Evolutionary conservation across 2,888 invertebrate species (phyloP).

Genomic region (Anorthoa munda): DNA sequence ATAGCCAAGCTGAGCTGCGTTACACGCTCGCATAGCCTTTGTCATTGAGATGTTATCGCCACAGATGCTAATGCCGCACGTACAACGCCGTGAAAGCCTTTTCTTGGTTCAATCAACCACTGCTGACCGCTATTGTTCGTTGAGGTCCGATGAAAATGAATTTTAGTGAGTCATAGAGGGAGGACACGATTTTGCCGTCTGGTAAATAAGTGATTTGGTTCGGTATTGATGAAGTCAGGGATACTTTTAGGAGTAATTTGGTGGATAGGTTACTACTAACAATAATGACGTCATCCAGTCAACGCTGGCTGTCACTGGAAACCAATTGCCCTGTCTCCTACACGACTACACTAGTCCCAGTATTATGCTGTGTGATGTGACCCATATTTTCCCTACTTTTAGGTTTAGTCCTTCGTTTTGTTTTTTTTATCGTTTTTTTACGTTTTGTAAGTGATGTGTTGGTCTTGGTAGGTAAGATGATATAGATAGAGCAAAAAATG

Average conservation of each 20-base stretch:
- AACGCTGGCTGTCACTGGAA: too few species aligned
- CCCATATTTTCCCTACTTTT: too few species aligned
- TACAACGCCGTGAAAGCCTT: slow-evolving; percentile 78
- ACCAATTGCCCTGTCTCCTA: too few species aligned
- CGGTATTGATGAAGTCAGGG: background rate
- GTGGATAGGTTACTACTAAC: too few species aligned
- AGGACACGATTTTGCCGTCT: slow-evolving; percentile 4
- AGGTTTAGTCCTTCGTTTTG: too few species aligned
- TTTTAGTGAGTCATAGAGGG: slow-evolving; percentile 55
- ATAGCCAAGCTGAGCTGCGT: slow-evolving; percentile 77
- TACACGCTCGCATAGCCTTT: slow-evolving; percentile 80
- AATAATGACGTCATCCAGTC: too few species aligned
- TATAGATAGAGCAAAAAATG: too few species aligned
- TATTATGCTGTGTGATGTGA: too few species aligned
- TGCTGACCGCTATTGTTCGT: slow-evolving; percentile 66
- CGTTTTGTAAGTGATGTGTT: too few species aligned
- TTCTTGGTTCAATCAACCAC: slow-evolving; percentile 72
- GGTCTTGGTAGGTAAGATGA: too few species aligned
- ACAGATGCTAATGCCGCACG: slow-evolving; percentile 75
- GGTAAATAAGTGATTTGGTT: background rate
- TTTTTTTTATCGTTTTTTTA: too few species aligned
- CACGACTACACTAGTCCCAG: too few species aligned
- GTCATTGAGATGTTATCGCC: slow-evolving; percentile 83
- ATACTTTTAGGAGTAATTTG: background rate
- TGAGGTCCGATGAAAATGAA: slow-evolving; percentile 58